Base-by-base conservation (phyloP, 2,888 invertebrate genomes). In the Margaritifera margaritifera region DNA sequence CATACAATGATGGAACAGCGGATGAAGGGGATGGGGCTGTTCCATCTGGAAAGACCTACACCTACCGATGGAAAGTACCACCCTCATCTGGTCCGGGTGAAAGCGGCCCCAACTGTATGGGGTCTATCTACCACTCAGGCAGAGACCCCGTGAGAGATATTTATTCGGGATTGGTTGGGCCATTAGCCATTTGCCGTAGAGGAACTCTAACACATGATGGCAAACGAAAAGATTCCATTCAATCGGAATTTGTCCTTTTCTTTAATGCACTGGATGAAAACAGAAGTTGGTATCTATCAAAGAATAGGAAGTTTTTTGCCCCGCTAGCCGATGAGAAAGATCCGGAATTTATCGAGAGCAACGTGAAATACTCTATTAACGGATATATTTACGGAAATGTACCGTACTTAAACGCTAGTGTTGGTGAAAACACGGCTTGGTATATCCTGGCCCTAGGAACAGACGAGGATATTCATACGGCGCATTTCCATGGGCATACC, bases 251-350 rank as follows among this genome's bases (percentile, higher is more conserved):
- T 56, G 78, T 78, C 18, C 61, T 86, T 11, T 63, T 83, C 6
- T 84, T 84, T 68, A 60, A 72, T 31, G 79, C 84, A n/a, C 78
- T 83, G 63, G 75, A 85, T 62, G 86, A 86, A 73, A 81, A 79
- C 59, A 57, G 74, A 20, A 84, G 84, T 57, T 82, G 80, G 77
- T 85, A 84, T 64, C 62, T 84, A 15, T 67, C 76, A 15, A 79
- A 84, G 62, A 86, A 86, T 68, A 75, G 83, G 6, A 24, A 67
- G 42, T 27, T 51, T 50, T 50, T 63, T 22, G 64, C 64, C 0
- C 71, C 74, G 31, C 31, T 50, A 27, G 63, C 63, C 57, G 75
- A 77, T 55, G 57, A 22, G 53, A 15, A 57, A 19, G 24, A 24
- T 18, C 18, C 56, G 1, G 65, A 62, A 1, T 81, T 82, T 59